Conservation (phyloP, 2,797 vertebrate genomes). For the Sternarchorhynchus goeldii region DNA sequence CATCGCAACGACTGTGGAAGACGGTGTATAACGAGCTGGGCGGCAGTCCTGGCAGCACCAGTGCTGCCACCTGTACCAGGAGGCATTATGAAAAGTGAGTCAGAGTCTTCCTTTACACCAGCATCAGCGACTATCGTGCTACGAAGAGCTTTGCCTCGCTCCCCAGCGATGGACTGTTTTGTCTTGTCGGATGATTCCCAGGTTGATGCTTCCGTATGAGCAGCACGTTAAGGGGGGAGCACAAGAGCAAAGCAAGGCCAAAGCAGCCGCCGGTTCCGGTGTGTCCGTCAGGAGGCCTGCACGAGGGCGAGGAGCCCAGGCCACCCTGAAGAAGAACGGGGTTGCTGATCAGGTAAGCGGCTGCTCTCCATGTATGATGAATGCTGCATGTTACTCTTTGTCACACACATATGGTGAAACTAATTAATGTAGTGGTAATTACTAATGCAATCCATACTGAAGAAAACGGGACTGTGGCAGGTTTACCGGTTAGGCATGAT, state of each 20-base stretch:
- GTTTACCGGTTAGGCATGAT: too few relatives aligned
- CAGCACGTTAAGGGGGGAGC: conserved; percentile 72
- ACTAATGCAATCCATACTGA: not conserved
- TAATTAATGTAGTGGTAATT: not conserved
- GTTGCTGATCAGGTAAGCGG: conserved; percentile 43
- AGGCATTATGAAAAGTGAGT: conserved; percentile 81
- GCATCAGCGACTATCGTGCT: not conserved
- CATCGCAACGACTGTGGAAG: conserved; percentile 77
- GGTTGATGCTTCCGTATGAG: conserved; percentile 80
- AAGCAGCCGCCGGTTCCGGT: conserved; percentile 45
- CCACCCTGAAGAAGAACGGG: conserved; percentile 61
- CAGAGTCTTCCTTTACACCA: conserved; percentile 9
- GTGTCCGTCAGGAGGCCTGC: conserved; percentile 63
- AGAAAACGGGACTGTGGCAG: too few relatives aligned
- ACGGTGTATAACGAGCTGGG: conserved; percentile 82
- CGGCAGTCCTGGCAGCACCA: conserved; percentile 82
- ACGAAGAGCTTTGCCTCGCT: not conserved
- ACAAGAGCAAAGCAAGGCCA: conserved; percentile 67
- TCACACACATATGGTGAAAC: too few relatives aligned
- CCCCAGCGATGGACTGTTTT: not conserved
- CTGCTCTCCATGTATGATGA: not conserved
- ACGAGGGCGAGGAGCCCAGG: conserved; percentile 64
- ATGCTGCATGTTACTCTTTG: not conserved
- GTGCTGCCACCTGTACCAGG: conserved; percentile 82
- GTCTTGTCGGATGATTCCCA: conserved; percentile 48